A percentile compares a stretch with the other conserved stretches of the same genome.
These are phyloP conservation scores for Brachionus paranguensis DNA, from an alignment of 1,140 invertebrate species.

Conservation along the genomic window DNA sequence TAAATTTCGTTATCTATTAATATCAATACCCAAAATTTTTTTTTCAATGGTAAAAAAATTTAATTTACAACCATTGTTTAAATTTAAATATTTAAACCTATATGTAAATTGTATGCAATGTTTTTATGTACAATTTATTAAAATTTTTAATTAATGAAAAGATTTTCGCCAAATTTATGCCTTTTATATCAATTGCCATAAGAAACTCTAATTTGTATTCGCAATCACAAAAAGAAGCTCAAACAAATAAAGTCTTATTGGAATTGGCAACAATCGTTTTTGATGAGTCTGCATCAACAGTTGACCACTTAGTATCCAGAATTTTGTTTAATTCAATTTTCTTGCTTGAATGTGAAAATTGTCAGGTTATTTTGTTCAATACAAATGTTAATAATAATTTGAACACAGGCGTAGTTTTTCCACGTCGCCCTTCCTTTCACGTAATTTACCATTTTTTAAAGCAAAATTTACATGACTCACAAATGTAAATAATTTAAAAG, in stretches of 20 bases:
- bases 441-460: neutral
- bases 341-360: conserved; percentile 36
- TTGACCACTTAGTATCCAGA: conserved; percentile 6
- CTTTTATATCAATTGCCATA: conserved; percentile 30
- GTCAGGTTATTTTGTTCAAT: conserved; percentile 22
- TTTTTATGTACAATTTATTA: too few species aligned
- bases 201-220: conserved; percentile 33
- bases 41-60: too few species aligned
- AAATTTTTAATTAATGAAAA: neutral
- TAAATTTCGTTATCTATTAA: too few species aligned
- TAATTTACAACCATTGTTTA: too few species aligned
- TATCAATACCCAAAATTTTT: too few species aligned
- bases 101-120: too few species aligned
- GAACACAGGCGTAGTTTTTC: neutral
- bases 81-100: too few species aligned
- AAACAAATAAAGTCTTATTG: conserved; percentile 38
- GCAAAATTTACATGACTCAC: neutral
- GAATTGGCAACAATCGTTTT: conserved; percentile 38
- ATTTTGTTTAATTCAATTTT: conserved; percentile 34
- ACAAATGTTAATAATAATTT: neutral
- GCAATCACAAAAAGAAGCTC: conserved; percentile 37
- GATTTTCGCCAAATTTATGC: conserved; percentile 38
- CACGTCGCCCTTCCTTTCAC: neutral
- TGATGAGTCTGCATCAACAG: conserved; percentile 31
- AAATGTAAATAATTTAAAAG: neutral